These are phyloP conservation scores for Hydra vulgaris DNA, from an alignment of 30 jellyfish, hydroid and myxozoan genomes.

Conservation along the genomic window DNA sequence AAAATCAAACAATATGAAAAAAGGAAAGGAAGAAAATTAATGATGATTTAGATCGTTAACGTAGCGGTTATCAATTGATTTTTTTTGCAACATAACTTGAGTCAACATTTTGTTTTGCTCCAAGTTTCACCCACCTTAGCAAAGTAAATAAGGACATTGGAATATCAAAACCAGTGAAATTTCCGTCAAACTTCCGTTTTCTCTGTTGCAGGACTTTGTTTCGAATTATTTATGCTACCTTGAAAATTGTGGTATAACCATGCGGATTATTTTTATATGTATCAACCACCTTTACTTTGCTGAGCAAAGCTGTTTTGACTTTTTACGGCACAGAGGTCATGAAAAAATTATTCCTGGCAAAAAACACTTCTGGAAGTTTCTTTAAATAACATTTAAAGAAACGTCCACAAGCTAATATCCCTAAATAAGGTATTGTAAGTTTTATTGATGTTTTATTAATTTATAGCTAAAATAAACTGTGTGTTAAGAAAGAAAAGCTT, in stretches of 20 bases:
- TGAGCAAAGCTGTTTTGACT: no score
- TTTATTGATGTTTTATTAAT: no score
- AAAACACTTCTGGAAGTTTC: neutral
- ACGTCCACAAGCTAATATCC: neutral
- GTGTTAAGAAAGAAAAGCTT: no score
- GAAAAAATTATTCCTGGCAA: neutral
- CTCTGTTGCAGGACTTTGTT: slow-evolving; percentile 18
- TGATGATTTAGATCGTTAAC: no score
- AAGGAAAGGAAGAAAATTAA: no score
- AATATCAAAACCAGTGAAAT: slow-evolving; percentile 15
- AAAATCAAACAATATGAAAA: no score
- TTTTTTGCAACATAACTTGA: neutral
- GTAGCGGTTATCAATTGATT: slow-evolving; percentile 13
- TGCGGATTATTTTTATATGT: neutral
- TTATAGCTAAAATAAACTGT: no score
- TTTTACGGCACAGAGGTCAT: no score
- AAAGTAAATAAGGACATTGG: slow-evolving; percentile 11
- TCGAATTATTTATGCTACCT: slow-evolving; percentile 29
- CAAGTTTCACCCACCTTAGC: slow-evolving; percentile 21
- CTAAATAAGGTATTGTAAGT: slow-evolving; percentile 13
- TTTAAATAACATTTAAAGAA: neutral
- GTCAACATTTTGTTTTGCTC: slow-evolving; percentile 14
- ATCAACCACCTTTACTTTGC: slow-evolving; percentile 6
- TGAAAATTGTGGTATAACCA: slow-evolving; percentile 1
- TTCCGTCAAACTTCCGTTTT: slow-evolving; percentile 21